phyloP scores from a whole-genome alignment of 2,888 invertebrate species.

The Teleogryllus oceanicus region DNA sequence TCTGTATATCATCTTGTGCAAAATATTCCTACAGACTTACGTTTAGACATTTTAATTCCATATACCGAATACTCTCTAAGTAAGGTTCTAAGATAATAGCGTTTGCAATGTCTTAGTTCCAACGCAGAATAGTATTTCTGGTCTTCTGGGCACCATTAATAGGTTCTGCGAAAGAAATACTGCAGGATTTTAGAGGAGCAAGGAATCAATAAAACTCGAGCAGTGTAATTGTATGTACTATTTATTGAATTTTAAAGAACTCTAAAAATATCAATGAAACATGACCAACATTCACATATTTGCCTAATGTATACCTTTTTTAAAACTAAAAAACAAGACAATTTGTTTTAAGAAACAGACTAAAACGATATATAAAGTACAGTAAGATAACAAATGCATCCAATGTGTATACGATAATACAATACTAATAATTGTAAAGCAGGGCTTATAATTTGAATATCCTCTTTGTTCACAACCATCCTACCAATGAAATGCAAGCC shows the following conservation, averaged over 20 bases:
- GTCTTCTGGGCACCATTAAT: too few relatives aligned
- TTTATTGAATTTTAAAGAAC: constrained; percentile 30
- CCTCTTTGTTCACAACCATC: constrained; percentile 20
- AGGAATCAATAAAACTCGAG: background rate
- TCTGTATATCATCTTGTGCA: too few relatives aligned
- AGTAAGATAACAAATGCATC: constrained; percentile 25
- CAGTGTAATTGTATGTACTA: constrained; percentile 21
- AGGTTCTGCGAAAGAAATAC: too few relatives aligned
- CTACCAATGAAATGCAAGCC: constrained; percentile 22
- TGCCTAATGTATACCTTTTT: constrained; percentile 24
- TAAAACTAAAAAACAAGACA: constrained; percentile 26
- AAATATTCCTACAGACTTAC: too few relatives aligned
- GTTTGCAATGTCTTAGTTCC: too few relatives aligned
- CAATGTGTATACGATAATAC: constrained; percentile 12
- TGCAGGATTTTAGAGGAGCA: too few relatives aligned
- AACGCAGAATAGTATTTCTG: too few relatives aligned
- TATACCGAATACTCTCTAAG: too few relatives aligned
- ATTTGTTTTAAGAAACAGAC: constrained; percentile 20
- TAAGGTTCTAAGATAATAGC: too few relatives aligned
- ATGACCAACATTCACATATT: constrained; percentile 31
- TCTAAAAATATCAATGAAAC: constrained; percentile 29
- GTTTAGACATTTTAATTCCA: too few relatives aligned
- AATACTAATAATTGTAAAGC: constrained; percentile 23
- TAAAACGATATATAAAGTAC: constrained; percentile 22
- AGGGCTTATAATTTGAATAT: constrained; percentile 19